A percentile compares a stretch with the other conserved stretches of the same genome.
These are phyloP conservation scores for Mythimna albipuncta DNA, from an alignment of 2,888 invertebrate genomes.

Conservation along the genomic window DNA sequence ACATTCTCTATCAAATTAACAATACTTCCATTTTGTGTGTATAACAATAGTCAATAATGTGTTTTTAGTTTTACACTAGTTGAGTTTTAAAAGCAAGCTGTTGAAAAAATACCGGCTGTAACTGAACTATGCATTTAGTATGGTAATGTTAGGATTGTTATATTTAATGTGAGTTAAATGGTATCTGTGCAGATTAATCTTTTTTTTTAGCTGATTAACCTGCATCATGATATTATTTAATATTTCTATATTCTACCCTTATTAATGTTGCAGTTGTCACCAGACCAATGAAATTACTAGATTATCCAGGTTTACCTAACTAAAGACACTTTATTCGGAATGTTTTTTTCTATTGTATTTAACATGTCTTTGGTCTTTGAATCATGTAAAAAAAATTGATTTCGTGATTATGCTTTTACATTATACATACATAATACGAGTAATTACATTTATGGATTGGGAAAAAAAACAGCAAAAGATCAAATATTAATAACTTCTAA, in stretches of 20 bases:
- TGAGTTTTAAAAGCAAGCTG: constrained; percentile 13
- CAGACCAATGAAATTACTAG: not conserved
- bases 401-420: constrained; percentile 11
- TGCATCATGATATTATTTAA: not conserved
- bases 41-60: not conserved
- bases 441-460: not conserved
- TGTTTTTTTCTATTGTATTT: constrained; percentile 21
- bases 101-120: not conserved
- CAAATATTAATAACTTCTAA: constrained; percentile 9
- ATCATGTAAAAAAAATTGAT: constrained; percentile 2
- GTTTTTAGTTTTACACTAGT: constrained; percentile 24
- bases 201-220: not conserved
- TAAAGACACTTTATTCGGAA: constrained; percentile 24
- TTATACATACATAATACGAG: not conserved
- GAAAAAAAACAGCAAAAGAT: not conserved
- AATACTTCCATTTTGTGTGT: constrained; percentile 5
- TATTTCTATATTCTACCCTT: not conserved
- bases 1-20: not conserved
- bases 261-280: not conserved
- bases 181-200: constrained; percentile 12
- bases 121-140: constrained; percentile 40
- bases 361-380: not conserved
- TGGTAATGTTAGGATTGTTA: constrained; percentile 23
- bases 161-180: constrained; percentile 11
- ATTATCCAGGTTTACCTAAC: not conserved